These are phyloP conservation scores for Bilobella aurantiaca DNA, from an alignment of 1,140 invertebrate species.

Conservation along the genomic window DNA sequence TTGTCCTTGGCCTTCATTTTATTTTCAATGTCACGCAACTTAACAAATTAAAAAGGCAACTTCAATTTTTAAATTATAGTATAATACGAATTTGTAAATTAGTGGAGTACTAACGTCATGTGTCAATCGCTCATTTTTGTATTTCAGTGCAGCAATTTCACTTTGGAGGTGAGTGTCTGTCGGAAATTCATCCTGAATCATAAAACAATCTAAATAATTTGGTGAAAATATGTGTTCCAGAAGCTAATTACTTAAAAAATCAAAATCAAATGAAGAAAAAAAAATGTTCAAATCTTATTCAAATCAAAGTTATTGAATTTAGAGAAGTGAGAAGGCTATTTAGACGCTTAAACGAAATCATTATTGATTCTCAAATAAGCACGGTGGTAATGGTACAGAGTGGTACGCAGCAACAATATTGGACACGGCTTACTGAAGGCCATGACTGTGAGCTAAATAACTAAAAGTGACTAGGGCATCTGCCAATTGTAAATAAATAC, in stretches of 20 bases:
- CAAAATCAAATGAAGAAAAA: background rate
- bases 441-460: background rate
- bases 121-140: constrained; percentile 65
- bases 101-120: constrained; percentile 49
- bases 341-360: background rate
- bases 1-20: constrained; percentile 29
- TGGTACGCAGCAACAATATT: background rate
- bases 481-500: constrained; percentile 10
- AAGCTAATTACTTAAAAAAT: no score
- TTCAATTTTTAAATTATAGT: background rate
- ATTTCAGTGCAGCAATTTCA: constrained; percentile 65
- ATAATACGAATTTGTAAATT: background rate
- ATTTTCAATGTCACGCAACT: constrained; percentile 30
- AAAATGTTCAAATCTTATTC: background rate
- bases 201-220: background rate
- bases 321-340: no score
- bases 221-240: no score
- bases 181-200: constrained; percentile 32
- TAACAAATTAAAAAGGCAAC: background rate
- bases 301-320: no score
- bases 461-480: background rate
- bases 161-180: constrained; percentile 49
- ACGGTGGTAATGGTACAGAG: constrained; percentile 13
- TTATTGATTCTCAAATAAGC: constrained; percentile 23
- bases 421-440: background rate